These are phyloP conservation scores for Halocynthia roretzi DNA, from an alignment of 23 tunicate species.

Conservation along the genomic window DNA sequence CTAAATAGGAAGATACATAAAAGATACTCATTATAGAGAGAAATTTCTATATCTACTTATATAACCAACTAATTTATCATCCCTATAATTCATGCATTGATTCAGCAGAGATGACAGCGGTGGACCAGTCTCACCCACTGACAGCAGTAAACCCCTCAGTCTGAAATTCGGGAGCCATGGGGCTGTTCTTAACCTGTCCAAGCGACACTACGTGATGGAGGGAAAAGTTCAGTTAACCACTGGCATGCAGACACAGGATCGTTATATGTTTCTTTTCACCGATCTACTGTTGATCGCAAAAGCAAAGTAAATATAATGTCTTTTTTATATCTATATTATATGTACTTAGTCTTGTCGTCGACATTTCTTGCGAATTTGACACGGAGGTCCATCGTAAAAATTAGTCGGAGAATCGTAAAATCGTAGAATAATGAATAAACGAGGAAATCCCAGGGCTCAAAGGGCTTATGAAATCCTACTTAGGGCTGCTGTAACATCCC, in stretches of 20 bases:
- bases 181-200: slow-evolving; percentile 21
- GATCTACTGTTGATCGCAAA: slow-evolving; percentile 30
- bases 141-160: slow-evolving; percentile 18
- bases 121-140: slow-evolving; percentile 3
- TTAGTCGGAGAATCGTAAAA: too few relatives aligned
- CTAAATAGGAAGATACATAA: too few relatives aligned
- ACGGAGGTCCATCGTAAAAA: too few relatives aligned
- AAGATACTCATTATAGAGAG: too few relatives aligned
- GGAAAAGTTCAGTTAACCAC: slow-evolving; percentile 35
- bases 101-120: slow-evolving; percentile 11
- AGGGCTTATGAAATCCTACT: not conserved
- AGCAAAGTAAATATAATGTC: slow-evolving; percentile 20
- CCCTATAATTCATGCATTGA: too few relatives aligned
- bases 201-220: slow-evolving; percentile 32
- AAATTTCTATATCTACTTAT: too few relatives aligned
- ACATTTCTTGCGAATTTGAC: too few relatives aligned
- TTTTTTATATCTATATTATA: too few relatives aligned
- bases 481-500: not conserved
- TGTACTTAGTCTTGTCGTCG: not conserved
- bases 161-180: slow-evolving; percentile 17
- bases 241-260: slow-evolving; percentile 34
- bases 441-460: not conserved
- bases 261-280: slow-evolving; percentile 43
- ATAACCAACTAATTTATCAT: too few relatives aligned
- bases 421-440: too few relatives aligned